phyloP scores from a whole-genome alignment of 1,140 invertebrate species.

The Megathymus violae region DNA sequence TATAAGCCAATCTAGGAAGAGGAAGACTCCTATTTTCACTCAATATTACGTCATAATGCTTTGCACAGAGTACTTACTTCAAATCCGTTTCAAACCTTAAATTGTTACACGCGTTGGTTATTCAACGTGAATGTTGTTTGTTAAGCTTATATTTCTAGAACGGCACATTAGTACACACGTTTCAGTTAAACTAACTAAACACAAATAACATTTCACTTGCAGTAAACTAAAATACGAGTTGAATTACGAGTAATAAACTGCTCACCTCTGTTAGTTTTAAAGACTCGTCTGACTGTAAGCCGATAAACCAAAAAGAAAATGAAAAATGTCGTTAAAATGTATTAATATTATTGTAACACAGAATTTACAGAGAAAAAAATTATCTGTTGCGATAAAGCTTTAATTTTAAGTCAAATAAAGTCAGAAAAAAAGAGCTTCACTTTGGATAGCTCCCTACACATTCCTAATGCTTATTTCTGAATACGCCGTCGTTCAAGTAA shows the following conservation, averaged over 20 bases:
- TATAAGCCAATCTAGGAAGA: constrained; percentile 17
- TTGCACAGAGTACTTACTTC: neutral
- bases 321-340: too few species aligned
- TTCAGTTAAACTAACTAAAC: constrained; percentile 26
- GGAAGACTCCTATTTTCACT: constrained; percentile 14
- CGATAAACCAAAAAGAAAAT: neutral
- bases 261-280: constrained; percentile 20
- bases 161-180: constrained; percentile 14
- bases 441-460: too few species aligned
- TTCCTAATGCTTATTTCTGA: too few species aligned
- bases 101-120: constrained; percentile 13
- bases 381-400: too few species aligned
- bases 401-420: too few species aligned
- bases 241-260: constrained; percentile 22
- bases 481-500: too few species aligned
- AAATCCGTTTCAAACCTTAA: constrained; percentile 20
- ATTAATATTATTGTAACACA: too few species aligned
- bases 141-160: constrained; percentile 23
- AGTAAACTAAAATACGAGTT: constrained; percentile 27
- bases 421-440: too few species aligned
- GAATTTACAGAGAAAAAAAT: too few species aligned
- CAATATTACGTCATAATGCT: constrained; percentile 7
- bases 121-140: constrained; percentile 16
- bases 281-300: neutral
- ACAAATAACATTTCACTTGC: constrained; percentile 25